Percentiles rank a stretch among this genome's conserved stretches.
Conservation (phyloP, 2,797 vertebrate genomes). For the Chiloscyllium punctatum region DNA sequence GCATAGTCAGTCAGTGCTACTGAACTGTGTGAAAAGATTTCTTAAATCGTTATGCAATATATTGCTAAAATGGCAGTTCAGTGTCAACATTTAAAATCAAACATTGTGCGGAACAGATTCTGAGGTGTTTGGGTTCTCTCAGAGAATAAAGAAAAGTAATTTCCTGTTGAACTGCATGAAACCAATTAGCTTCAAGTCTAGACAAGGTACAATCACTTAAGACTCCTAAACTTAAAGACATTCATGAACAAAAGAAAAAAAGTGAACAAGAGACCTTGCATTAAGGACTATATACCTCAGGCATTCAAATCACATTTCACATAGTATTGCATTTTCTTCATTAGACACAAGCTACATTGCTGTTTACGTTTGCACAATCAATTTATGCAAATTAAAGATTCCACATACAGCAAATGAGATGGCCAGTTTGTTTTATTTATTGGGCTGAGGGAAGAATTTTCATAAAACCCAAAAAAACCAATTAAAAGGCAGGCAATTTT, state of each 20-base stretch:
- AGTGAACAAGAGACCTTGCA: background rate
- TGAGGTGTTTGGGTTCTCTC: background rate
- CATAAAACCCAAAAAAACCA: background rate
- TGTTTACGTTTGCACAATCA: no score
- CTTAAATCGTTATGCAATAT: background rate
- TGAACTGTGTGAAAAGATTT: background rate
- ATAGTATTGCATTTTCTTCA: background rate
- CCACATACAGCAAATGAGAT: background rate
- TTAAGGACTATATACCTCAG: background rate
- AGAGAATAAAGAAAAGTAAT: background rate
- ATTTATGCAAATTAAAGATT: background rate
- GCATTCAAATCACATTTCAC: background rate
- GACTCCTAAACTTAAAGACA: background rate
- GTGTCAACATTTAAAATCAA: background rate
- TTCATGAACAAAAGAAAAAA: background rate
- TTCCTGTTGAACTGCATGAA: conserved; percentile 34
- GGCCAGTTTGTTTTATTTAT: background rate
- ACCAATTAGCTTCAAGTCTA: background rate
- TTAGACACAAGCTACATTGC: background rate
- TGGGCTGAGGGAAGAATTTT: background rate
- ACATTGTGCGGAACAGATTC: background rate
- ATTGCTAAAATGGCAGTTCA: background rate
- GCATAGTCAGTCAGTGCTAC: no score
- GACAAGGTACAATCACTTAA: conserved; percentile 33
- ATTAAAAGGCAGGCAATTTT: background rate